Evolutionary conservation across 1,140 invertebrate genomes (phyloP), one percentile per base, ranked within the genome.

Genomic region (Mactra quadrangularis): DNA sequence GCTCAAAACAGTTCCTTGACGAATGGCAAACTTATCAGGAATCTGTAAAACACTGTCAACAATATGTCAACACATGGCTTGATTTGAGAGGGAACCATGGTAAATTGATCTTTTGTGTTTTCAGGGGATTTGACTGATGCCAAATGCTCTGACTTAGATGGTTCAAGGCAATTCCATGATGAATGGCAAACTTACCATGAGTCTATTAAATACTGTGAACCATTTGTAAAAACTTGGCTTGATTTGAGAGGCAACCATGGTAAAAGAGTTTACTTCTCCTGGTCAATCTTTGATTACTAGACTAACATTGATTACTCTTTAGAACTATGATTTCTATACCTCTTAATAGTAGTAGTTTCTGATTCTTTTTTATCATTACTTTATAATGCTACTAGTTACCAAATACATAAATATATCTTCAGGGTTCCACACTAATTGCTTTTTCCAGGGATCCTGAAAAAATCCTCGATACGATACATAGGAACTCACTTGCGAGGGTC

Each of bases 51-150:
- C 94, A 96, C 82, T 95, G 95, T 82, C 94, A 95, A 85, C 45
- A 87, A 59, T 38, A 76, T 17, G 74, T 64, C 17, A 85, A 85
- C 11, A 93, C 95, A 13, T 98, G 97, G 97, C 93, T 98, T 57
- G 98, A 98, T 93, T 96, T 98, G 77, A 94, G 97, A 93, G 98
- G 98, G 92, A 99, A 99, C 95, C 98, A 99, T 95, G 97, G 97
- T 98, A 94, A 91, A 87, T n/a, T 85, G 60, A 33, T 25, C 35
- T 72, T 29, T 29, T 55, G 50, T 83, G 59, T 15, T 83, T 82
- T 76, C 95, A 90, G 97, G 97, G 70, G 97, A 99, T 93, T 93
- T 98, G 70, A 97, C 97, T 31, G 97, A 98, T 95, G 97, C 97
- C 1, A 97, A 97, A 94, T 95, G 95, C 27, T 93, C 92, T 85